Conservation (phyloP, 2,888 invertebrate species). For the Torymus texanus region DNA sequence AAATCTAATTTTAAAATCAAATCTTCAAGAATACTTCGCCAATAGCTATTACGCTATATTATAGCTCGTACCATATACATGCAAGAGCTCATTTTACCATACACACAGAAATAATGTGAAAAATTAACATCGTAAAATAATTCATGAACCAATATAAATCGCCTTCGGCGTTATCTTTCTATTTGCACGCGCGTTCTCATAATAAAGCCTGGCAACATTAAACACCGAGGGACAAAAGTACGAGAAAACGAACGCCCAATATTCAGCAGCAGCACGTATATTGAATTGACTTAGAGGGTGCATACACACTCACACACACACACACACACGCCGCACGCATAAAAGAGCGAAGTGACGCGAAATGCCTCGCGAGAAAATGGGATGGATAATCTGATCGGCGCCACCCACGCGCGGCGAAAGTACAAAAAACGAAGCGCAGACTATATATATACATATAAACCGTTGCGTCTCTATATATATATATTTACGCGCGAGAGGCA, state of each 20-base stretch:
- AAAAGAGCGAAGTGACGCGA: background rate
- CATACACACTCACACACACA: background rate
- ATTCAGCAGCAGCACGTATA: too few relatives aligned
- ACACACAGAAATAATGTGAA: too few relatives aligned
- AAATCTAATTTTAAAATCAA: too few relatives aligned
- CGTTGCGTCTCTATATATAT: background rate
- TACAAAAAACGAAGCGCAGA: slow-evolving; percentile 4
- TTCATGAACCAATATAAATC: too few relatives aligned
- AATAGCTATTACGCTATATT: too few relatives aligned
- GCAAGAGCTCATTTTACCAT: too few relatives aligned
- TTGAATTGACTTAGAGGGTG: slow-evolving; percentile 3
- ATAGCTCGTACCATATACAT: too few relatives aligned
- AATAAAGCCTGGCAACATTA: too few relatives aligned
- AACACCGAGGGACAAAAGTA: background rate
- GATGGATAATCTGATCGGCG: slow-evolving; percentile 36
- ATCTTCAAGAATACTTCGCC: too few relatives aligned
- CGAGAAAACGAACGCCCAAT: background rate
- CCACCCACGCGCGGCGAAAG: background rate
- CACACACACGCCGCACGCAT: background rate
- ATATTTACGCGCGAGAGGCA: background rate
- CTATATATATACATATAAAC: background rate
- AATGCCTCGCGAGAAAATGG: slow-evolving; percentile 17
- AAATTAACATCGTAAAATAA: too few relatives aligned
- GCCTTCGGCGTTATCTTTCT: too few relatives aligned
- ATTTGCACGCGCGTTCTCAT: too few relatives aligned